Conservation (phyloP, 1,140 invertebrate species). For the Rhyacophila brunnea region DNA sequence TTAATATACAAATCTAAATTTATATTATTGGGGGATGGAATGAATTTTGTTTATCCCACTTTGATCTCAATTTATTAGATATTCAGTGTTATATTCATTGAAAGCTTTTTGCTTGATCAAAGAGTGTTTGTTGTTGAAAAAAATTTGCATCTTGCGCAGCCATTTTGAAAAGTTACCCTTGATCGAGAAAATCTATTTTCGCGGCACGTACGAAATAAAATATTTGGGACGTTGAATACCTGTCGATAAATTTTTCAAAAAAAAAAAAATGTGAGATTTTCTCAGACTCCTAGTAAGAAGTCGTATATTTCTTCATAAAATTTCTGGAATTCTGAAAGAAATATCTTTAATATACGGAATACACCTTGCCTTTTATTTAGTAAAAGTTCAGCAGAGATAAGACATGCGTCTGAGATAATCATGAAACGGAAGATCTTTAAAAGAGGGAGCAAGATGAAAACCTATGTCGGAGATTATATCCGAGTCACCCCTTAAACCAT, state of each 20-base stretch:
- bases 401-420: neutral
- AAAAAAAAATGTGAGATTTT: constrained; percentile 31
- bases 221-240: constrained; percentile 17
- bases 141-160: too few relatives aligned
- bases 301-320: constrained; percentile 24
- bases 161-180: too few relatives aligned
- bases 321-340: constrained; percentile 20
- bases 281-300: constrained; percentile 1
- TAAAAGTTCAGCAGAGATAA: neutral
- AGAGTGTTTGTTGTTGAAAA: neutral
- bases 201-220: constrained; percentile 26
- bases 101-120: neutral
- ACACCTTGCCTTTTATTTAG: neutral
- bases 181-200: constrained; percentile 18
- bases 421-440: neutral
- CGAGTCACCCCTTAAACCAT: neutral
- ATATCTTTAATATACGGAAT: constrained; percentile 26
- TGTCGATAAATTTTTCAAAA: constrained; percentile 24
- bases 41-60: neutral
- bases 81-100: neutral
- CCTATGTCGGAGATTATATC: constrained; percentile 4
- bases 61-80: neutral
- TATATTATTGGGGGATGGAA: neutral
- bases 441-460: neutral
- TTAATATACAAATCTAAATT: neutral